Evolutionary conservation across 2,797 vertebrate genomes (phyloP).

Genomic region (Hippocampus kuda): DNA sequence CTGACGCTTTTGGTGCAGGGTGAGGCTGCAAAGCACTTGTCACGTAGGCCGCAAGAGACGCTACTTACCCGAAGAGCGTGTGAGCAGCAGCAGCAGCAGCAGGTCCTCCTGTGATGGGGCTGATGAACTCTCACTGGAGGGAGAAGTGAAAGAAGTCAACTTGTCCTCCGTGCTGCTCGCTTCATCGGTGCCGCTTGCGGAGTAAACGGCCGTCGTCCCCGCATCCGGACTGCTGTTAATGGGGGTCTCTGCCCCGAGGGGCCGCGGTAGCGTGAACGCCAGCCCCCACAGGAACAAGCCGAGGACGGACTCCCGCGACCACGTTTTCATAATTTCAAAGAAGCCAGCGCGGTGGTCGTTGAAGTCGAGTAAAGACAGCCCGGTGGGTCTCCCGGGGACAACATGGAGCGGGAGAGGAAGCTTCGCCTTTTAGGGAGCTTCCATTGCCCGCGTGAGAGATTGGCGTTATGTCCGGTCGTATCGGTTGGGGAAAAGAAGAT

Average conservation of each 20-base stretch:
- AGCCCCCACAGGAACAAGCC: slow-evolving; percentile 50
- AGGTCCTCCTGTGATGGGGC: slow-evolving; percentile 50
- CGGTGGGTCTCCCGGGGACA: slow-evolving; percentile 53
- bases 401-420: slow-evolving; percentile 56
- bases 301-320: slow-evolving; percentile 49
- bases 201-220: slow-evolving; percentile 27
- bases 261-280: slow-evolving; percentile 46
- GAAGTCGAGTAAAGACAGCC: slow-evolving; percentile 39
- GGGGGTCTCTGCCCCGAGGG: slow-evolving; percentile 50
- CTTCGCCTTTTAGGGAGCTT: slow-evolving; percentile 13
- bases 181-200: slow-evolving; percentile 16
- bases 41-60: slow-evolving; percentile 22
- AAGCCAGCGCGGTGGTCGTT: slow-evolving; percentile 37
- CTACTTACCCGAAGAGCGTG: slow-evolving; percentile 54
- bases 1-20: not conserved
- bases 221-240: slow-evolving; percentile 31
- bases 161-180: slow-evolving; percentile 14
- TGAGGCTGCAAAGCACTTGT: slow-evolving; percentile 8
- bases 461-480: slow-evolving; percentile 31
- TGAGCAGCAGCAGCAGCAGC: slow-evolving; percentile 32
- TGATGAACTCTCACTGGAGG: slow-evolving; percentile 43
- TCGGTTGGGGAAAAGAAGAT: slow-evolving; percentile 51
- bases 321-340: slow-evolving; percentile 64
- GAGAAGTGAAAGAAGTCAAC: slow-evolving; percentile 28
- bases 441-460: slow-evolving; percentile 30